Base-by-base conservation (phyloP, 2,888 invertebrate genomes). In the Asteroscopus sphinx region DNA sequence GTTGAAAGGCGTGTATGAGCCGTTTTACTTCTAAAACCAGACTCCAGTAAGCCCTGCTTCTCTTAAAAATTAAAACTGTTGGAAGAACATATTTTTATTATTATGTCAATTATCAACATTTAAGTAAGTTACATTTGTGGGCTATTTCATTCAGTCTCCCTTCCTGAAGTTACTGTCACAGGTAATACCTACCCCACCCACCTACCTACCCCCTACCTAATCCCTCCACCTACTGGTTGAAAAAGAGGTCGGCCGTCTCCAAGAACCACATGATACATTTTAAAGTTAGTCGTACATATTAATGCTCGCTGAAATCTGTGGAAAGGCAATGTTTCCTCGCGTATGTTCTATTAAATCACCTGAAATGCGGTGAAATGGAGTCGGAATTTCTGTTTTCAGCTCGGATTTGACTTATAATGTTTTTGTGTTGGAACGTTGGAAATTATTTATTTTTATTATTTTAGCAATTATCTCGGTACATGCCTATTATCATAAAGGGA, bases 321-420 rank as follows among this genome's bases (percentile, higher is more conserved):
- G 36, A 54, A 63, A 47, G 33, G 56, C 7, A 28, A 42, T 35
- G 40, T 47, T 64, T 37, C 7, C 33, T 36, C 12, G 9, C 33
- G 42, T 33, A 44, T 61, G 17, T 47, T 30, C 59, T 35, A 60
- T 67, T 66, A 17, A 64, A 67, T 64, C 53, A 35, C 33, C 11
- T 44, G 39, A 61, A 68, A 33, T 16, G n/a, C 17, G 21, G 11
- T 21, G 52, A 17, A 33, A 30, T 9, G 17, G 33, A 13, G 41
- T 15, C 33, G 41, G 7, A 13, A 37, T 59, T 21, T 4, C 32
- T 36, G 52, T 60, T 52, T 59, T 46, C 28, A 26, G 36, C 2
- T 6, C 13, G 21, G 51, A 58, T 35, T 39, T 32, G 7, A 58
- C 42, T 57, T 11, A 12, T 13, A 9, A 48, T 52, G 12, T 44